Percentiles rank a stretch among this genome's conserved stretches.
Conservation (phyloP, 2,797 vertebrate genomes). For the Crenichthys baileyi region DNA sequence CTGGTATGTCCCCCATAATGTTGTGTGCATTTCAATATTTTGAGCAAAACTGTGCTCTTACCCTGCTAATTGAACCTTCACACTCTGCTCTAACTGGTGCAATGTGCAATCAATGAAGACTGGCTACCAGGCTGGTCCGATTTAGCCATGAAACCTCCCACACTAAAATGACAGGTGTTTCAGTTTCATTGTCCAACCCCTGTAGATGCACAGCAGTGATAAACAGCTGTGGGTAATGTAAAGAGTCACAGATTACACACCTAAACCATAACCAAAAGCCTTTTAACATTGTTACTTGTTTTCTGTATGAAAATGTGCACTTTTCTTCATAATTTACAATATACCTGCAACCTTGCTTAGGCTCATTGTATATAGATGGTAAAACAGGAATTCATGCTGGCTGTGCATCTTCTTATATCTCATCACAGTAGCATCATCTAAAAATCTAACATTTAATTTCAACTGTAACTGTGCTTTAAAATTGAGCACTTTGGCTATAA, state of each 20-base stretch:
- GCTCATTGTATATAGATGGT: constrained; percentile 4
- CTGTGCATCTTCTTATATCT: constrained; percentile 39
- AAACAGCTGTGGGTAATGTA: constrained; percentile 56
- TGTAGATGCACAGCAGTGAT: constrained; percentile 39
- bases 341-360: not conserved
- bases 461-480: too few relatives aligned
- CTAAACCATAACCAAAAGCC: constrained; percentile 38
- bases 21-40: too few relatives aligned
- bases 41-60: too few relatives aligned
- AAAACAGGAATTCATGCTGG: constrained; percentile 28
- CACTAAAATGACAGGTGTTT: too few relatives aligned
- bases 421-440: not conserved
- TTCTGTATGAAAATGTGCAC: not conserved
- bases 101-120: too few relatives aligned
- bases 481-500: too few relatives aligned
- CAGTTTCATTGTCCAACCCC: too few relatives aligned
- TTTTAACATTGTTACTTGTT: not conserved
- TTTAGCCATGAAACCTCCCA: too few relatives aligned
- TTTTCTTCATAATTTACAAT: not conserved
- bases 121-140: too few relatives aligned
- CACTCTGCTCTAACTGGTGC: too few relatives aligned
- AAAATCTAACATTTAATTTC: not conserved
- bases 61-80: too few relatives aligned
- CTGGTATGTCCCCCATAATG: too few relatives aligned
- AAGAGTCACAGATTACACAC: constrained; percentile 44